Conservation (phyloP, 2,113 vertebrate genomes). For the Spea multiplicata region DNA sequence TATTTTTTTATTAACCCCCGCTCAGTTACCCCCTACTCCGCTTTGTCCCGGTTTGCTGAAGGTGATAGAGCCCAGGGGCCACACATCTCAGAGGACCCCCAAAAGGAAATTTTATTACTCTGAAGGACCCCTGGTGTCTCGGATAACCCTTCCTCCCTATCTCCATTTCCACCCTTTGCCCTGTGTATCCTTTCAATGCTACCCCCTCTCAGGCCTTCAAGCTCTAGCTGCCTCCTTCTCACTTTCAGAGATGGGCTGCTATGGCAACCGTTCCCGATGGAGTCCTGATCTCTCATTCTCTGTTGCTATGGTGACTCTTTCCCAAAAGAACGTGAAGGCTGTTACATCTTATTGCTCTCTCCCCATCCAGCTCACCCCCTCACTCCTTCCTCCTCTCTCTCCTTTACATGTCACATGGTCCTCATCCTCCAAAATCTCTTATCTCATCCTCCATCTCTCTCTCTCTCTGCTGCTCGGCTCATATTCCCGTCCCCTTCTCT, state of each 20-base stretch:
- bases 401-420: neutral
- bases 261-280: conserved; percentile 73
- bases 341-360: neutral
- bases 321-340: conserved; percentile 34
- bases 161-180: neutral
- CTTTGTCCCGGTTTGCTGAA: no score
- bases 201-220: conserved; percentile 35
- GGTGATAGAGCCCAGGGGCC: no score
- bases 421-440: neutral
- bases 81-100: no score
- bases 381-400: neutral
- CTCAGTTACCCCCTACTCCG: no score
- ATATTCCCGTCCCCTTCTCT: neutral
- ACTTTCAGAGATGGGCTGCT: conserved; percentile 69
- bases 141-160: neutral
- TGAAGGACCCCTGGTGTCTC: neutral
- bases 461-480: neutral
- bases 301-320: conserved; percentile 73
- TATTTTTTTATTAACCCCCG: no score
- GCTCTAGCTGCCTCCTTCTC: conserved; percentile 5
- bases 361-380: neutral
- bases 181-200: neutral
- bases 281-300: conserved; percentile 64
- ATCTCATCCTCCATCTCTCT: conserved; percentile 1
- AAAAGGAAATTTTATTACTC: no score